Conservation (phyloP, 2,113 vertebrate genomes). For the Tiliqua scincoides region DNA sequence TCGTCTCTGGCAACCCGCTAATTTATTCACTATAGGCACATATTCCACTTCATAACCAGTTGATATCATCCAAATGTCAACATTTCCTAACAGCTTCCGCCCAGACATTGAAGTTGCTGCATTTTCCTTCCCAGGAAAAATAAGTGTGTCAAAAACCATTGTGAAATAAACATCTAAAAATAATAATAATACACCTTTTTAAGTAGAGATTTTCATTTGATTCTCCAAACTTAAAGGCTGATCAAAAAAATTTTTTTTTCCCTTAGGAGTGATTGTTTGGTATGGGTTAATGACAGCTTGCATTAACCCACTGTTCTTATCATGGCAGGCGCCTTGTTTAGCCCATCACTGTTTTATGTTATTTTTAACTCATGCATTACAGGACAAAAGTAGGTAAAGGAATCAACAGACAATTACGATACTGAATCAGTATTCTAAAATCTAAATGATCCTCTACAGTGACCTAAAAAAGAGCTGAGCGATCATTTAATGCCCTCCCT, state of each 20-base stretch:
- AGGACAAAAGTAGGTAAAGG: conserved; percentile 31
- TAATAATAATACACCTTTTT: background rate
- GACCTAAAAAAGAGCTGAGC: background rate
- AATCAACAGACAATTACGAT: conserved; percentile 24
- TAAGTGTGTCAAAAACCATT: background rate
- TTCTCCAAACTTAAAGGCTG: background rate
- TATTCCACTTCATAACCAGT: conserved; percentile 10
- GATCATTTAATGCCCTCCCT: background rate
- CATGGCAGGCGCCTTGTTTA: conserved; percentile 6
- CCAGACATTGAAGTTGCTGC: background rate
- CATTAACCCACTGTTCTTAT: conserved; percentile 21
- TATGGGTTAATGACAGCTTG: conserved; percentile 26
- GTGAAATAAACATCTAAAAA: background rate
- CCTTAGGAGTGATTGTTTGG: background rate
- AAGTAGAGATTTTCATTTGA: background rate
- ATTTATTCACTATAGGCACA: conserved; percentile 21
- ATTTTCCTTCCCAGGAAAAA: background rate
- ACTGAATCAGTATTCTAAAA: conserved; percentile 24
- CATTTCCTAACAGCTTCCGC: conserved; percentile 19
- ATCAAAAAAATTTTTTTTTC: conserved; percentile 1
- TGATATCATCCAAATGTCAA: conserved; percentile 26
- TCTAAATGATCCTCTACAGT: conserved; percentile 1
- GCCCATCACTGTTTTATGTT: background rate
- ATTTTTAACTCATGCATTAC: conserved; percentile 1
- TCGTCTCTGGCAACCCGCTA: background rate